Percentiles rank a stretch among this genome's conserved stretches.
These are phyloP conservation scores for Myiozetetes cayanensis DNA, from an alignment of 2,113 vertebrate species.

Conservation along the genomic window DNA sequence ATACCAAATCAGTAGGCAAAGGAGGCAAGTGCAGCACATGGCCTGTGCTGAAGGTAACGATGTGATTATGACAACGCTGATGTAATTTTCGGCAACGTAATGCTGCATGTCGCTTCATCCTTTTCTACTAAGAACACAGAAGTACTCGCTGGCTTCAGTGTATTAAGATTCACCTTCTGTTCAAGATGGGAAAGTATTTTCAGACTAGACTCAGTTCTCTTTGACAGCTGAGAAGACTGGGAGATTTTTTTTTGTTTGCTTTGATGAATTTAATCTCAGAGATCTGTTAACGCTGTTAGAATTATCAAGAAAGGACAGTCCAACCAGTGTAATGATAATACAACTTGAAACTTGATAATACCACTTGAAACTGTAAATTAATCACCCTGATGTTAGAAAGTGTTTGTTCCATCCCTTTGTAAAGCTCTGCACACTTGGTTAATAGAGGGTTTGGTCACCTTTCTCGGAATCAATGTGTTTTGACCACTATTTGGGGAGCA, in stretches of 20 bases:
- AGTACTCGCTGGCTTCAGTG: not conserved
- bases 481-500: not conserved
- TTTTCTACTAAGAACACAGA: not conserved
- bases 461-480: not conserved
- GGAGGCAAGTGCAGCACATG: not conserved
- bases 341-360: not conserved
- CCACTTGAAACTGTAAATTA: not conserved
- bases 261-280: not conserved
- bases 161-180: not conserved
- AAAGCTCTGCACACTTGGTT: not conserved
- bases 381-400: not conserved
- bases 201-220: not conserved
- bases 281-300: not conserved
- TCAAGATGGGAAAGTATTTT: not conserved
- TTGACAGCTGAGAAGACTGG: not conserved
- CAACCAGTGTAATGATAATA: not conserved
- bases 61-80: not conserved
- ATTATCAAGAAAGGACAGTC: not conserved
- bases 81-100: not conserved
- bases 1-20: not conserved
- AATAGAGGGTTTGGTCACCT: not conserved
- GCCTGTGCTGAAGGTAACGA: not conserved
- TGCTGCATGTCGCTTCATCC: not conserved
- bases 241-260: not conserved
- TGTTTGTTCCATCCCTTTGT: fast-evolving